Percentiles rank a stretch among this genome's conserved stretches.
Evolutionary conservation across 2,113 vertebrate species (phyloP).

Genomic region (Aegotheles bennettii): DNA sequence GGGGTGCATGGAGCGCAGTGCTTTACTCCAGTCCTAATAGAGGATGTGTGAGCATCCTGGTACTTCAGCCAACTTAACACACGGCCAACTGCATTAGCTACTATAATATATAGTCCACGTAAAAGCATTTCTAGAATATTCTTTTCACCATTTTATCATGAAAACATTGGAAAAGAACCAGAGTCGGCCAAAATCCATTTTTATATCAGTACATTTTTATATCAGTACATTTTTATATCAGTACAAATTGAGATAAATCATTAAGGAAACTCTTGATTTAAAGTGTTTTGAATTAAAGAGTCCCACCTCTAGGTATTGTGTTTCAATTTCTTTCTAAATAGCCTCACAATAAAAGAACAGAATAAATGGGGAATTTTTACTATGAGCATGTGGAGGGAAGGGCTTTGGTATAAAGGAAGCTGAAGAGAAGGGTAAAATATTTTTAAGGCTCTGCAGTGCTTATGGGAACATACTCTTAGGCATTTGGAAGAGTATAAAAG

Average conservation of each 20-base stretch:
- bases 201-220: neutral
- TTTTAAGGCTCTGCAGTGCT: neutral
- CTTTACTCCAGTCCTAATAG: neutral
- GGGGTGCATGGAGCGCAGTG: rapidly evolving
- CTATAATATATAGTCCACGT: neutral
- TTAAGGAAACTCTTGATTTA: neutral
- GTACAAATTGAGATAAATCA: neutral
- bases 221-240: neutral
- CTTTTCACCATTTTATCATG: rapidly evolving
- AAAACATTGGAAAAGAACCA: neutral
- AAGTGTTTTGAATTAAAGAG: neutral
- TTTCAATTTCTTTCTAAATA: neutral
- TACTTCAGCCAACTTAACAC: rapidly evolving
- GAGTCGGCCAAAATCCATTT: neutral
- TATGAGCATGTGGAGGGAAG: neutral
- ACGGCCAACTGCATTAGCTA: neutral
- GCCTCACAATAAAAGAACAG: neutral
- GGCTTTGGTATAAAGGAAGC: neutral
- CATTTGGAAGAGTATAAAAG: neutral
- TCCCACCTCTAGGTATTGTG: neutral
- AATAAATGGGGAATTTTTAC: neutral
- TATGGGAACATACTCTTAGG: neutral
- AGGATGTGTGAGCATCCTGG: neutral
- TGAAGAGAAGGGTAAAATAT: neutral
- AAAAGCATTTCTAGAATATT: neutral